phyloP scores from a whole-genome alignment of 2,113 vertebrate genomes.

The Rattus rattus region DNA sequence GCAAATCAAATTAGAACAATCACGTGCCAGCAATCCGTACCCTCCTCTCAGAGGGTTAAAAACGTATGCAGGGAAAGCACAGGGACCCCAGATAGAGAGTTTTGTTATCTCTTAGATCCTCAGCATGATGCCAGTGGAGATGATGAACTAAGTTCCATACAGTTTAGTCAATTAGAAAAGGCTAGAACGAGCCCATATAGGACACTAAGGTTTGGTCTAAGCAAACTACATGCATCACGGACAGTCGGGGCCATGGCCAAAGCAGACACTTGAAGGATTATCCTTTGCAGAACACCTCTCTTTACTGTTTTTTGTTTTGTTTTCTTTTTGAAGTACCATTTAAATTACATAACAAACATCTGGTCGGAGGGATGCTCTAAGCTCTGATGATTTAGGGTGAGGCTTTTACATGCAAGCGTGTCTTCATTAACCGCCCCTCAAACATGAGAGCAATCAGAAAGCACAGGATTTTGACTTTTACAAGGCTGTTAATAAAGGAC shows the following conservation, averaged over 20 bases:
- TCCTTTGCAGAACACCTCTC: not conserved
- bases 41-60: not conserved
- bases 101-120: not conserved
- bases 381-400: not conserved
- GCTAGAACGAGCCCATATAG: not conserved
- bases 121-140: not conserved
- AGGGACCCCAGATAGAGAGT: not conserved
- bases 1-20: not conserved
- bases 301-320: not conserved
- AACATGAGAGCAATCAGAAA: not conserved
- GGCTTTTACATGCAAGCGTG: not conserved
- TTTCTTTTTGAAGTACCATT: not conserved
- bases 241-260: not conserved
- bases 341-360: not conserved
- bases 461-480: not conserved
- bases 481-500: constrained; percentile 26
- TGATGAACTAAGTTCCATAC: too few species aligned
- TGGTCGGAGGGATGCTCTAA: not conserved
- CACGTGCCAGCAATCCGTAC: not conserved
- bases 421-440: not conserved
- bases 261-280: not conserved
- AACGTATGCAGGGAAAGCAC: not conserved
- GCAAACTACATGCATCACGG: too few species aligned
- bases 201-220: not conserved
- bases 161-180: not conserved